phyloP scores from a whole-genome alignment of 1,140 invertebrate genomes.

The Drosophila ficusphila region DNA sequence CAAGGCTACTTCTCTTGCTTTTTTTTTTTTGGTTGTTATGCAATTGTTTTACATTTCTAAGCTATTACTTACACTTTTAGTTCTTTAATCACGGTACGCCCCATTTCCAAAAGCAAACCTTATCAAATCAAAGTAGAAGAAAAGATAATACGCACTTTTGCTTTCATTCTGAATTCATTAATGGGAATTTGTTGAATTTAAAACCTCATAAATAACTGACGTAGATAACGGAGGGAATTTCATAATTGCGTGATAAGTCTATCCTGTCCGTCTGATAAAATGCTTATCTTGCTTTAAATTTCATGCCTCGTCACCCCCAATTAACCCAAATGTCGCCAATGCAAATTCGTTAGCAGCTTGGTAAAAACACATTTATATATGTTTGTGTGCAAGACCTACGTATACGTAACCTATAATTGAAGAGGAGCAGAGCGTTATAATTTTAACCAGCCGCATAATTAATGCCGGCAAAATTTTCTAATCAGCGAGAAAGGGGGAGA shows the following conservation, averaged over 20 bases:
- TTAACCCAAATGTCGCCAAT: conserved; percentile 64
- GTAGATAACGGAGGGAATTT: conserved; percentile 18
- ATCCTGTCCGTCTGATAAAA: conserved; percentile 20
- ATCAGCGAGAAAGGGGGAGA: background rate
- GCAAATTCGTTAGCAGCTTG: conserved; percentile 32
- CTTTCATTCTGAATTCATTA: conserved; percentile 49
- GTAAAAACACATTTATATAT: conserved; percentile 9
- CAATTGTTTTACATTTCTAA: too few relatives aligned
- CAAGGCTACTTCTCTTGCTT: too few relatives aligned
- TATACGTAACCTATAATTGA: conserved; percentile 17
- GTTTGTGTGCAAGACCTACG: background rate
- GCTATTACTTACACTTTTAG: too few relatives aligned
- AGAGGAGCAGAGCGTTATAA: conserved; percentile 20
- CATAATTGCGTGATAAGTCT: conserved; percentile 25
- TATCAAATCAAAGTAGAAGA: conserved; percentile 34
- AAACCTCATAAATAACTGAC: conserved; percentile 22
- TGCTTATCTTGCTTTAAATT: conserved; percentile 34
- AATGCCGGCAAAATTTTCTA: conserved; percentile 34
- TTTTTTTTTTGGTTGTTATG: too few relatives aligned
- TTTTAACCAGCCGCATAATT: conserved; percentile 40
- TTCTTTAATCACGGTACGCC: background rate
- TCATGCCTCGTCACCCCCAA: conserved; percentile 51
- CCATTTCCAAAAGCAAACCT: conserved; percentile 19
- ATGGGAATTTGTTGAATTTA: conserved; percentile 19
- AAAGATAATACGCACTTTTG: conserved; percentile 21